Evolutionary conservation across 2,797 vertebrate genomes (phyloP).

Genomic region (Zenarchopterus dispar): DNA sequence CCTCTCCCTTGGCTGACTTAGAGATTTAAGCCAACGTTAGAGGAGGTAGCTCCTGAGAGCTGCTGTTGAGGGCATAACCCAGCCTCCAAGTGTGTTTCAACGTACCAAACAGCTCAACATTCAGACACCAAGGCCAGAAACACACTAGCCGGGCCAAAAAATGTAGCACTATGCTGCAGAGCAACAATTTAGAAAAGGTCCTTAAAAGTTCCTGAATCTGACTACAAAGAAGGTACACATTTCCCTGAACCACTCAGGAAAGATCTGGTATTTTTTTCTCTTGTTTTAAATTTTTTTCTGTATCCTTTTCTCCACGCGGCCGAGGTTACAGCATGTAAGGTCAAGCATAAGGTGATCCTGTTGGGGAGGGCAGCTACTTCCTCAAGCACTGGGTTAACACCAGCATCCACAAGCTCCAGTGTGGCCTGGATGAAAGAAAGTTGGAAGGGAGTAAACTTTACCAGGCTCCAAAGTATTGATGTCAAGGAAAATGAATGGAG

Average conservation of each 20-base stretch:
- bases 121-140: constrained; percentile 44
- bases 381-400: constrained; percentile 50
- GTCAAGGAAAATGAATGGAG: constrained; percentile 79
- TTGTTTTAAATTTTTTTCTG: not conserved
- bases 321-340: constrained; percentile 51
- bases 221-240: constrained; percentile 59
- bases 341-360: constrained; percentile 57
- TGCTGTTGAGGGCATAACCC: constrained; percentile 20
- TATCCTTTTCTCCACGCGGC: constrained; percentile 23
- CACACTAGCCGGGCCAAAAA: constrained; percentile 44
- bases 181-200: constrained; percentile 57
- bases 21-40: constrained; percentile 30
- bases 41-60: constrained; percentile 15
- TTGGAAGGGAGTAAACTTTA: constrained; percentile 57
- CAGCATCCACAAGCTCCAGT: constrained; percentile 51
- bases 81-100: constrained; percentile 41
- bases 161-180: constrained; percentile 57
- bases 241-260: constrained; percentile 53
- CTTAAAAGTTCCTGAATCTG: constrained; percentile 48
- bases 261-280: constrained; percentile 47
- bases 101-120: constrained; percentile 41
- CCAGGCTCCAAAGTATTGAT: constrained; percentile 74
- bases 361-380: constrained; percentile 49
- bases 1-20: constrained; percentile 28
- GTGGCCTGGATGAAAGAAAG: constrained; percentile 74